phyloP scores from a whole-genome alignment of 2,888 invertebrate genomes.

The Yponomeuta malinellus region DNA sequence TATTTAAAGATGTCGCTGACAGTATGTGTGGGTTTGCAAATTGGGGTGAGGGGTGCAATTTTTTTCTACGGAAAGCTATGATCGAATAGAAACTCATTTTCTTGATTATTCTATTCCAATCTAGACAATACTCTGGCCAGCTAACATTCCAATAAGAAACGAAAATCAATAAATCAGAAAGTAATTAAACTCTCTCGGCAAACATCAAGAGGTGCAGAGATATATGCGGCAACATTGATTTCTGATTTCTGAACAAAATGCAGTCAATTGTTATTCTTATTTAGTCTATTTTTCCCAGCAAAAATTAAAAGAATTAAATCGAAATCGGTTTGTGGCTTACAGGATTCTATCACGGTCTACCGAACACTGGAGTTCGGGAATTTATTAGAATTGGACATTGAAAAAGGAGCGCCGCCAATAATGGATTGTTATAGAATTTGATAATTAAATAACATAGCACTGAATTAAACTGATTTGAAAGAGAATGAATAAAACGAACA shows the following conservation, averaged over 20 bases:
- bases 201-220: background rate
- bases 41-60: background rate
- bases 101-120: too few relatives aligned
- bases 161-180: background rate
- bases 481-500: too few relatives aligned
- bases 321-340: slow-evolving; percentile 46
- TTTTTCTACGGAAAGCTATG: background rate
- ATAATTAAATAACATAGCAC: too few relatives aligned
- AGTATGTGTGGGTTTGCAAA: background rate
- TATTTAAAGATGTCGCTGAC: background rate
- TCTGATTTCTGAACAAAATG: background rate
- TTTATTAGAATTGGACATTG: slow-evolving; percentile 12
- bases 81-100: background rate
- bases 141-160: too few relatives aligned
- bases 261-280: background rate
- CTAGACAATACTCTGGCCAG: too few relatives aligned
- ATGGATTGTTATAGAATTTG: background rate
- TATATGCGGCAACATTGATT: background rate
- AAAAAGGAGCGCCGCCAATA: background rate
- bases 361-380: slow-evolving; percentile 30
- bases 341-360: slow-evolving; percentile 42
- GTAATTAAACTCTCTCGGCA: background rate
- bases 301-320: slow-evolving; percentile 42
- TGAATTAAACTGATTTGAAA: too few relatives aligned
- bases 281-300: slow-evolving; percentile 5